Conservation (phyloP, 2,113 vertebrate genomes). For the Theristicus caerulescens region DNA sequence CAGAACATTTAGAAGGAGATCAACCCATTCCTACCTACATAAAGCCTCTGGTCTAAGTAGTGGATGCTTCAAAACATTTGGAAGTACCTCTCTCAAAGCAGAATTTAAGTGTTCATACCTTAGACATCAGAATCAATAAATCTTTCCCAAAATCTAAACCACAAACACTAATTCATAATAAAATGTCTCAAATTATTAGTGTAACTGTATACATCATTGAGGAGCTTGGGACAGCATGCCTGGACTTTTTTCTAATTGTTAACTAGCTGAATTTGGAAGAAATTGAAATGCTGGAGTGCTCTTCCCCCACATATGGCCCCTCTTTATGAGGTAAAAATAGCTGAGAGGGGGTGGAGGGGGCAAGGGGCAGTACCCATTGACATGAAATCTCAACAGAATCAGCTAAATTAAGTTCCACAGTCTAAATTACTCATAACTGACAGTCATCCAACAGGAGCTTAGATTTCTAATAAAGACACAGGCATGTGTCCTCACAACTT, state of each 20-base stretch:
- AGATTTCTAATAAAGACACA: background rate
- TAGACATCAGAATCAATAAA: background rate
- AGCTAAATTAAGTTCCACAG: background rate
- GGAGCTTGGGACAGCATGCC: background rate
- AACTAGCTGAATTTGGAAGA: background rate
- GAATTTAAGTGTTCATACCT: background rate
- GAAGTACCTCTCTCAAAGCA: background rate
- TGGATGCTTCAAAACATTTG: background rate
- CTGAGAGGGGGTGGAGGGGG: background rate
- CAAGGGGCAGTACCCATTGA: background rate
- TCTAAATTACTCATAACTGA: background rate
- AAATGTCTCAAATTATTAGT: background rate
- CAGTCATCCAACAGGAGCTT: background rate
- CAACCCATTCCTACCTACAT: background rate
- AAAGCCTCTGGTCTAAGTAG: background rate
- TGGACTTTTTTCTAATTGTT: background rate
- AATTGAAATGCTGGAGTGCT: background rate
- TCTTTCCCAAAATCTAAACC: background rate
- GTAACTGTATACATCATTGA: background rate
- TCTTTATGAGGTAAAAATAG: background rate
- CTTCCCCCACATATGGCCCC: rapidly evolving
- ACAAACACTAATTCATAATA: background rate
- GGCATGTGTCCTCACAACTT: background rate
- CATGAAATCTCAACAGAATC: background rate
- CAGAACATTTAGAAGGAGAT: background rate